phyloP scores from a whole-genome alignment of 1,140 invertebrate genomes.

The Leptopilina boulardi region DNA sequence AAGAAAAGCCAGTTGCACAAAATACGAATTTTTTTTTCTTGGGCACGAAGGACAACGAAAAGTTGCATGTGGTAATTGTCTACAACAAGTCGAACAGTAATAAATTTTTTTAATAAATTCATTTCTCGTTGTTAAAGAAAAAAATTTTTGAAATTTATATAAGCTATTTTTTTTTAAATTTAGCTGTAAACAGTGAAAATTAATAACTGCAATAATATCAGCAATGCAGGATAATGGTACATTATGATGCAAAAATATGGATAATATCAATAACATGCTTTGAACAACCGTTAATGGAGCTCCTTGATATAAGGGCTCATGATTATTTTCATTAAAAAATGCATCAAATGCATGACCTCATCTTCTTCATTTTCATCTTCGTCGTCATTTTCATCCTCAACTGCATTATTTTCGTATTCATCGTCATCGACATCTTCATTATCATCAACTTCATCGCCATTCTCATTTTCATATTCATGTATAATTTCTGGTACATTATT shows the following conservation, averaged over 20 bases:
- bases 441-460: no score
- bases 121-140: constrained; percentile 19
- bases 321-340: no score
- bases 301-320: constrained; percentile 32
- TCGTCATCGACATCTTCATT: no score
- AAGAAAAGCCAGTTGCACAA: constrained; percentile 38
- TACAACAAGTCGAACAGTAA: constrained; percentile 33
- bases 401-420: no score
- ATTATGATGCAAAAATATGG: constrained; percentile 33
- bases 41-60: constrained; percentile 36
- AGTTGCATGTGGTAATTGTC: no score
- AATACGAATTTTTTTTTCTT: constrained; percentile 38
- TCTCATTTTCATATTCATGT: no score
- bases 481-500: no score
- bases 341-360: no score
- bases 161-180: constrained; percentile 37
- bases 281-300: constrained; percentile 29
- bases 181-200: constrained; percentile 32
- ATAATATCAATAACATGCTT: constrained; percentile 43
- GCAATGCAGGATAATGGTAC: constrained; percentile 6
- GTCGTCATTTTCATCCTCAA: no score
- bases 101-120: constrained; percentile 37
- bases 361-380: no score
- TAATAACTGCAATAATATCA: constrained; percentile 34
- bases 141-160: constrained; percentile 43